Conservation (phyloP, 1,140 invertebrate species). For the Monochamus saltuarius region DNA sequence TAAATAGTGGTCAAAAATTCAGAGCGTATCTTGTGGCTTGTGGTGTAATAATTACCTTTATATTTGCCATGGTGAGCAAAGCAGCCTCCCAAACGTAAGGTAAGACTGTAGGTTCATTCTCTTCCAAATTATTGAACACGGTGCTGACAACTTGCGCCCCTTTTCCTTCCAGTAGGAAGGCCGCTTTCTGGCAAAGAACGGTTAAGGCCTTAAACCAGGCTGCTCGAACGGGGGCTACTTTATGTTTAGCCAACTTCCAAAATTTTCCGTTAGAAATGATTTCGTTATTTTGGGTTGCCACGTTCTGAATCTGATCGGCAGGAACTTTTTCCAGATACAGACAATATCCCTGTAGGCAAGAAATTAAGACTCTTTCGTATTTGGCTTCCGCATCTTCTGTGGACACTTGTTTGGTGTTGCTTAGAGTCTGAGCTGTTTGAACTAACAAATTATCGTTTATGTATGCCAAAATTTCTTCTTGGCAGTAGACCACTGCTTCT, state of each 20-base stretch:
- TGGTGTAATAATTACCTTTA: constrained; percentile 58
- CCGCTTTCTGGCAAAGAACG: constrained; percentile 61
- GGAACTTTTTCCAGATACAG: constrained; percentile 61
- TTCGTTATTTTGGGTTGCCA: constrained; percentile 54
- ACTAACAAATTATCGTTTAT: constrained; percentile 69
- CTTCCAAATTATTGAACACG: constrained; percentile 70
- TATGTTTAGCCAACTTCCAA: constrained; percentile 70
- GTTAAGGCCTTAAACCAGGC: constrained; percentile 68
- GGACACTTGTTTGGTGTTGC: constrained; percentile 57
- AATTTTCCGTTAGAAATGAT: constrained; percentile 66
- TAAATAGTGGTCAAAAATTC: not conserved
- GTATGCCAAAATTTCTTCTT: constrained; percentile 73
- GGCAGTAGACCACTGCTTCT: constrained; percentile 75
- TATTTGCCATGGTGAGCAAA: constrained; percentile 59
- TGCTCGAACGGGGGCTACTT: constrained; percentile 58
- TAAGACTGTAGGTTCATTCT: constrained; percentile 67
- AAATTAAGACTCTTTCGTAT: constrained; percentile 67
- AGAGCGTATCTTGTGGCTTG: not conserved
- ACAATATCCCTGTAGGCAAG: constrained; percentile 67
- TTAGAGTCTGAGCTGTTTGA: constrained; percentile 64
- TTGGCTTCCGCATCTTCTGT: constrained; percentile 73
- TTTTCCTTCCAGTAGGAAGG: constrained; percentile 53
- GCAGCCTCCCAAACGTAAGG: constrained; percentile 70
- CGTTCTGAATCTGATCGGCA: constrained; percentile 55
- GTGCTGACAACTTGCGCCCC: constrained; percentile 60